These are phyloP conservation scores for Brenthis ino DNA, from an alignment of 2,888 invertebrate genomes.

Conservation along the genomic window DNA sequence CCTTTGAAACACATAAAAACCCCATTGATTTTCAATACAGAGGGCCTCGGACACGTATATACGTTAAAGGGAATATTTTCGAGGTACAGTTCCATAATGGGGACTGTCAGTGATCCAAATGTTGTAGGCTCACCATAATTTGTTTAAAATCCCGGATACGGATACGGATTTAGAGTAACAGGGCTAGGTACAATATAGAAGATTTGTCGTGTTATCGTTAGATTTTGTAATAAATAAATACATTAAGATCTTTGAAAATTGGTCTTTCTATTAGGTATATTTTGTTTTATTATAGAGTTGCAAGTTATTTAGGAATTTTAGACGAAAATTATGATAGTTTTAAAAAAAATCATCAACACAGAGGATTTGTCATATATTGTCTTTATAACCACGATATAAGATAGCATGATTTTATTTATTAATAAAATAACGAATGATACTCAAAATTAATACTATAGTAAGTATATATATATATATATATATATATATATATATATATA, in stretches of 20 bases:
- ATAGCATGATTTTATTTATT: too few species aligned
- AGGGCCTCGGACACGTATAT: slow-evolving; percentile 39
- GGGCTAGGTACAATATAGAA: slow-evolving; percentile 29
- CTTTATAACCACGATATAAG: too few species aligned
- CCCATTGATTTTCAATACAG: slow-evolving; percentile 24
- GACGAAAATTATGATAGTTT: too few species aligned
- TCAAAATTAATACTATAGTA: too few species aligned
- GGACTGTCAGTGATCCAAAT: slow-evolving; percentile 52
- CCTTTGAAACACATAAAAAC: slow-evolving; percentile 12
- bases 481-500: too few species aligned
- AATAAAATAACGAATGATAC: too few species aligned
- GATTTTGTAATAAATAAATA: slow-evolving; percentile 20
- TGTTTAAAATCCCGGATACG: slow-evolving; percentile 41
- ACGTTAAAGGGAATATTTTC: slow-evolving; percentile 55
- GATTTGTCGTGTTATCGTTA: slow-evolving; percentile 25
- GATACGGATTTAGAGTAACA: slow-evolving; percentile 26
- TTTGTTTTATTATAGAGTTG: too few species aligned
- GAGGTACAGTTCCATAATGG: slow-evolving; percentile 57
- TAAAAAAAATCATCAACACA: too few species aligned
- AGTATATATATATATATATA: too few species aligned
- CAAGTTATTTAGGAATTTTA: too few species aligned
- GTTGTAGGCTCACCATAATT: slow-evolving; percentile 45
- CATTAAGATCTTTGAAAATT: not conserved
- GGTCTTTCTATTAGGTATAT: too few species aligned
- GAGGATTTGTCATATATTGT: too few species aligned